Percentiles rank a stretch among this genome's conserved stretches.
These are phyloP conservation scores for Pammene aurita DNA, from an alignment of 2,888 invertebrate genomes.

Conservation along the genomic window DNA sequence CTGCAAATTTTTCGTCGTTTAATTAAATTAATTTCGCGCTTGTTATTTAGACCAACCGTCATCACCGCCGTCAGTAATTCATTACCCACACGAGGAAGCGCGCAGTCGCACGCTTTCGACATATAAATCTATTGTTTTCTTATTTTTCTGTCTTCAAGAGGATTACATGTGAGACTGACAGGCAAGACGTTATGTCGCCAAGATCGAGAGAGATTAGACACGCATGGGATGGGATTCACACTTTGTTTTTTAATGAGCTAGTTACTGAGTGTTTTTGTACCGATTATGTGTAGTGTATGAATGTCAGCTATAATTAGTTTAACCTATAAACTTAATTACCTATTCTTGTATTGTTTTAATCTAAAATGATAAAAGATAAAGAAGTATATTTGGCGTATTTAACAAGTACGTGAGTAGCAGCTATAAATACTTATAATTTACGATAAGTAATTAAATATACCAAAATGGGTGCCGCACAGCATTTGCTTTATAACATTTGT, in stretches of 20 bases:
- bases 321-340: too few relatives aligned
- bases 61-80: conserved; percentile 22
- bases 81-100: conserved; percentile 47
- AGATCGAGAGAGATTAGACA: conserved; percentile 17
- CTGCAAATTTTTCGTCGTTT: too few relatives aligned
- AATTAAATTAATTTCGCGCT: conserved; percentile 10
- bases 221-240: conserved; percentile 4
- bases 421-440: too few relatives aligned
- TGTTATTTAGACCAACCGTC: conserved; percentile 41
- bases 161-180: conserved; percentile 6
- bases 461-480: too few relatives aligned
- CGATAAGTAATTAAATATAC: too few relatives aligned
- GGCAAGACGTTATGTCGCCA: conserved; percentile 19
- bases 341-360: too few relatives aligned
- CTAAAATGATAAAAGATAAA: too few relatives aligned
- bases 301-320: too few relatives aligned
- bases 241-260: background rate
- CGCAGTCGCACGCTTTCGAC: conserved; percentile 59
- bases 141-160: conserved; percentile 25
- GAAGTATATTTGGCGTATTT: too few relatives aligned
- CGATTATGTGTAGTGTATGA: background rate
- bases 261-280: background rate
- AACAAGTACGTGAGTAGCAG: too few relatives aligned
- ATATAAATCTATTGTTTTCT: conserved; percentile 58
- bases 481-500: too few relatives aligned